A percentile compares a stretch with the other conserved stretches of the same genome.
These are phyloP conservation scores for Chelmon rostratus DNA, from an alignment of 2,797 vertebrate genomes.

Conservation along the genomic window DNA sequence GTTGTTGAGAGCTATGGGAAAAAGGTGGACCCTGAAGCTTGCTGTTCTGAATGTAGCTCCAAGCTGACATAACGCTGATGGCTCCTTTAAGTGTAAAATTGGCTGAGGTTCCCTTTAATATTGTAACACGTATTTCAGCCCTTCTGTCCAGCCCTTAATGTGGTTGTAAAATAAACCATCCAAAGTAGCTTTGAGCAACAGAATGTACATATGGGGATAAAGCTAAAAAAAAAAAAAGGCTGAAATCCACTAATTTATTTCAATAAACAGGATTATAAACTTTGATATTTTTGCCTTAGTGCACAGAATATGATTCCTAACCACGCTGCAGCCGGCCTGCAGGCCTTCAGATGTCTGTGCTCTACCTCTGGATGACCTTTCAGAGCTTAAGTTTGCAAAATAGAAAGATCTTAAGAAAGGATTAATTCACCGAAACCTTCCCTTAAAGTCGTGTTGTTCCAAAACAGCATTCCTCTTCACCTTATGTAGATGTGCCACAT, in stretches of 20 bases:
- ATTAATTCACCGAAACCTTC: constrained; percentile 22
- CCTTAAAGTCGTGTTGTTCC: constrained; percentile 25
- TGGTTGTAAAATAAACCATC: background rate
- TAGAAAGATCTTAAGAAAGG: constrained; percentile 7
- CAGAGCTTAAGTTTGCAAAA: constrained; percentile 13
- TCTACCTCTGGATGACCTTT: constrained; percentile 33
- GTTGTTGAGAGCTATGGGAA: too few relatives aligned
- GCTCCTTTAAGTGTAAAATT: too few relatives aligned
- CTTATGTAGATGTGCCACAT: constrained; percentile 3
- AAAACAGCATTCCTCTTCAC: constrained; percentile 21
- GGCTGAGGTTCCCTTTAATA: background rate
- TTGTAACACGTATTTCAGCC: background rate
- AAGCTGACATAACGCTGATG: too few relatives aligned
- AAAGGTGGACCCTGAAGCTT: background rate
- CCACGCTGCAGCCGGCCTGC: constrained; percentile 2
- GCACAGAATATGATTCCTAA: background rate
- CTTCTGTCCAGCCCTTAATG: background rate
- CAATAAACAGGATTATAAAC: background rate
- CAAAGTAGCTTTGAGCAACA: background rate
- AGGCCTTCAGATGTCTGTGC: background rate
- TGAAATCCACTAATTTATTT: constrained; percentile 5
- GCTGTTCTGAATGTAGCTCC: too few relatives aligned
- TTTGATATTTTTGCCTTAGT: background rate
- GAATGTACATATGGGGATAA: background rate
- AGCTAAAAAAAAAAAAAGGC: background rate